Percentiles rank a stretch among this genome's conserved stretches.
These are phyloP conservation scores for Pantherophis alleghaniensis DNA, from an alignment of 2,797 vertebrate species.

Conservation along the genomic window DNA sequence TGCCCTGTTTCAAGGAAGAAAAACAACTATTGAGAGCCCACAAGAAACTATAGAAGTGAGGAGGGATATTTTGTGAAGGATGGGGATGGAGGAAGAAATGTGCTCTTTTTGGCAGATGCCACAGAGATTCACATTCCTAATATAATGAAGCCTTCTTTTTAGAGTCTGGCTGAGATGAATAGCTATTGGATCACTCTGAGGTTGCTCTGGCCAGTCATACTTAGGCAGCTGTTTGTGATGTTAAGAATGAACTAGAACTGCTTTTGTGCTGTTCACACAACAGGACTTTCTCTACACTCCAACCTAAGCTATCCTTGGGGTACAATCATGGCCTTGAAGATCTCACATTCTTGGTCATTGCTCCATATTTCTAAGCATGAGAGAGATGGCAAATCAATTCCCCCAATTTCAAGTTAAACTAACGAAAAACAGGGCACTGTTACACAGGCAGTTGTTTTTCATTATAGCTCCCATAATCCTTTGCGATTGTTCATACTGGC, in stretches of 20 bases:
- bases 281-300: not conserved
- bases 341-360: not conserved
- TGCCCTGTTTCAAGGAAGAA: conserved; percentile 75
- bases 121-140: conserved; percentile 49
- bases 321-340: not conserved
- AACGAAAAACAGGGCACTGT: not conserved
- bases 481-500: not conserved
- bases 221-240: conserved; percentile 46
- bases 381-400: not conserved
- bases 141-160: conserved; percentile 63
- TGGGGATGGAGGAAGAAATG: conserved; percentile 46
- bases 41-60: conserved; percentile 56
- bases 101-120: conserved; percentile 57
- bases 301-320: not conserved
- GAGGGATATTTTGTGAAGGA: conserved; percentile 38
- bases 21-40: conserved; percentile 71
- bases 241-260: not conserved
- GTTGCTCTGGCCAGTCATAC: conserved; percentile 24
- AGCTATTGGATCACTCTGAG: conserved; percentile 11
- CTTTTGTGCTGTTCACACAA: not conserved
- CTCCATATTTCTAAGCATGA: not conserved
- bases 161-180: conserved; percentile 32
- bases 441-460: not conserved
- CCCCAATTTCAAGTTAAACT: not conserved
- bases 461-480: not conserved